A percentile compares a stretch with the other conserved stretches of the same genome.
Evolutionary conservation across 2,888 invertebrate species (phyloP).

Genomic region (Acrocyrtus sp.): DNA sequence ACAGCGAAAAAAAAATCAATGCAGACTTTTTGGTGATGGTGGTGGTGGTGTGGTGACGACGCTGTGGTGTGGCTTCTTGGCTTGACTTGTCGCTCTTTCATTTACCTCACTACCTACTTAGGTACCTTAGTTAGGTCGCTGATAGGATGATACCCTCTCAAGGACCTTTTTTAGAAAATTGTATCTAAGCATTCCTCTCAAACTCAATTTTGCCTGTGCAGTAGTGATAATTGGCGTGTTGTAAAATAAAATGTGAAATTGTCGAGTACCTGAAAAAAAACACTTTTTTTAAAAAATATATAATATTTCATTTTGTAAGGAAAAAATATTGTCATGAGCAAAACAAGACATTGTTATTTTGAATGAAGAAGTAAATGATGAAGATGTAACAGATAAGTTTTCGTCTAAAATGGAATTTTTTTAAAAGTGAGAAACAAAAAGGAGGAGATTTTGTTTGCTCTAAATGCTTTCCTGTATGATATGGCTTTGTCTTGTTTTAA

Average conservation of each 20-base stretch:
- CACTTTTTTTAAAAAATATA: no score
- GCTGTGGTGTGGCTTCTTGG: not conserved
- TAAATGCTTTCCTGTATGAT: not conserved
- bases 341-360: no score
- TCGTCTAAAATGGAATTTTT: not conserved
- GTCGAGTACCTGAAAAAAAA: not conserved
- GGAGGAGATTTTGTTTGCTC: not conserved
- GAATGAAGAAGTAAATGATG: no score
- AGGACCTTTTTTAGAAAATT: slow-evolving; percentile 25
- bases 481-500: not conserved
- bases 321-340: not conserved
- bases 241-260: not conserved
- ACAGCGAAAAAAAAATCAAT: not conserved
- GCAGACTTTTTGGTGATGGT: not conserved
- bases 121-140: no score
- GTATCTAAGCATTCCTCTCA: not conserved
- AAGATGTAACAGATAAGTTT: not conserved
- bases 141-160: slow-evolving; percentile 7
- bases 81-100: not conserved
- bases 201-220: not conserved
- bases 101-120: not conserved
- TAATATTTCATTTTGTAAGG: not conserved
- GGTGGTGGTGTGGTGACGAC: not conserved
- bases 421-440: no score
- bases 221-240: not conserved